Evolutionary conservation across 2,113 vertebrate species (phyloP).

Genomic region (Lynx canadensis): DNA sequence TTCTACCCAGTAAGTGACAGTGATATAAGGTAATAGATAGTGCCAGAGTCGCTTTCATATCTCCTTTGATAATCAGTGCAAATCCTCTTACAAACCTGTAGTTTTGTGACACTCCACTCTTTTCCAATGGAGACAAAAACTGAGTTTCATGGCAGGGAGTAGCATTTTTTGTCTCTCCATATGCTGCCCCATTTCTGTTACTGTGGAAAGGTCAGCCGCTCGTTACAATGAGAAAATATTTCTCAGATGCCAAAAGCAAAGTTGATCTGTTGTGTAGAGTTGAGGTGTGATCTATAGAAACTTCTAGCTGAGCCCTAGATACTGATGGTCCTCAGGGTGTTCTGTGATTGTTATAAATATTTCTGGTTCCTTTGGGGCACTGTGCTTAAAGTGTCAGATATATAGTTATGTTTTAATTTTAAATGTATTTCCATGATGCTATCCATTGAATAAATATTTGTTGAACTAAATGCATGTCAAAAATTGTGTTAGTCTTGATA

Average conservation of each 20-base stretch:
- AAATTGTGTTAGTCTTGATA: neutral
- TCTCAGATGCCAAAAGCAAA: neutral
- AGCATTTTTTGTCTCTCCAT: neutral
- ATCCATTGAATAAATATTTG: neutral
- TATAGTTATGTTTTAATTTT: neutral
- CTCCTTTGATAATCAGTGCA: neutral
- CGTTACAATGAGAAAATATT: neutral
- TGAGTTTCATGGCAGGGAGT: neutral
- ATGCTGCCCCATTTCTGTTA: neutral
- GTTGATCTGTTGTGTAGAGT: neutral
- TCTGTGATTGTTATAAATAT: neutral
- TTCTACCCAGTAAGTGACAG: neutral
- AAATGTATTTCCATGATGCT: neutral
- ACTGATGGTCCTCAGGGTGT: neutral
- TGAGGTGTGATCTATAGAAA: neutral
- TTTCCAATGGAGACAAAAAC: neutral
- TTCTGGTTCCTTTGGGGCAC: neutral
- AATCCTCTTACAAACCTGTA: neutral
- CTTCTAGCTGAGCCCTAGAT: neutral
- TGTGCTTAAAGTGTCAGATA: neutral
- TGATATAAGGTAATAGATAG: neutral
- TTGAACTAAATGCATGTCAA: neutral
- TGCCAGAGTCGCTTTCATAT: neutral
- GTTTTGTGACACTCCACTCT: neutral
- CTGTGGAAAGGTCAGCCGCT: neutral